These are phyloP conservation scores for Papilio gigon DNA, from an alignment of 2,888 invertebrate genomes.

Conservation along the genomic window DNA sequence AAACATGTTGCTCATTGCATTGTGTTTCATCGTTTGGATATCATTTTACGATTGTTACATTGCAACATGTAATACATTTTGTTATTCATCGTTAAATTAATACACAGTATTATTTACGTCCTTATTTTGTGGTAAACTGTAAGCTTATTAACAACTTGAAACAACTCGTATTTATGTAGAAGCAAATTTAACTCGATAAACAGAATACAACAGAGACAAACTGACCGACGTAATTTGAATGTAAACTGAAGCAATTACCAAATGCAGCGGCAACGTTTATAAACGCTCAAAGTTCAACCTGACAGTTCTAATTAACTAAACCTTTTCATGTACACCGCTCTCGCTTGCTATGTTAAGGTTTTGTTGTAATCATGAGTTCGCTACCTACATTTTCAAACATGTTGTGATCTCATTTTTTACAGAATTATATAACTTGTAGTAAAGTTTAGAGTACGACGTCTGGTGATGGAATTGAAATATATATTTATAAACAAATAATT, in stretches of 20 bases:
- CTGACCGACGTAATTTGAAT: not conserved
- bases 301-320: constrained; percentile 23
- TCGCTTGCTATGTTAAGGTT: not conserved
- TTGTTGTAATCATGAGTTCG: not conserved
- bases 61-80: no score
- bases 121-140: no score
- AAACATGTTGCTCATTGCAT: no score
- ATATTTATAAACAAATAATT: not conserved
- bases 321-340: not conserved
- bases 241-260: constrained; percentile 12
- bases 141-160: not conserved
- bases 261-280: not conserved
- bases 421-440: no score
- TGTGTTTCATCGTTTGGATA: no score
- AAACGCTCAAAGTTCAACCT: not conserved
- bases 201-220: not conserved
- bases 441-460: no score
- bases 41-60: no score
- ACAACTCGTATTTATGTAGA: not conserved
- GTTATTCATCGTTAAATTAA: no score
- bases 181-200: not conserved
- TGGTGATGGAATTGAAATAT: not conserved
- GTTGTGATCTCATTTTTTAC: not conserved
- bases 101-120: no score
- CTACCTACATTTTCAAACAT: not conserved